These are phyloP conservation scores for Cebus imitator DNA, from an alignment of 2,113 vertebrate species.

Conservation along the genomic window DNA sequence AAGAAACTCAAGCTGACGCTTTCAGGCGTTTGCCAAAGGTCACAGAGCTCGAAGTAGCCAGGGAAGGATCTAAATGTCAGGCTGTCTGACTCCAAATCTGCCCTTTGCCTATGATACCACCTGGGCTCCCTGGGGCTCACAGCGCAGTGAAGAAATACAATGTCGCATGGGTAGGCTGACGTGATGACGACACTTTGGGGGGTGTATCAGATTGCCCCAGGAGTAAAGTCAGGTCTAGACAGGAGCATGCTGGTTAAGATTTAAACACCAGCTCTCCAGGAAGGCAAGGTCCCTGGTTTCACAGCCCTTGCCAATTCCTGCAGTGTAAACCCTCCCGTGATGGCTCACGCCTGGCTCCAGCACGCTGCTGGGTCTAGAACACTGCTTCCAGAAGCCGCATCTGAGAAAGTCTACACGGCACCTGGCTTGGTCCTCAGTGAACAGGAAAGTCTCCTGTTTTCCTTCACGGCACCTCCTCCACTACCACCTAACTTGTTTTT, in stretches of 20 bases:
- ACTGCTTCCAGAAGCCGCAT: not conserved
- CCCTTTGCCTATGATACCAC: not conserved
- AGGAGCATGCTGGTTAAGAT: not conserved
- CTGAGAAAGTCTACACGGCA: not conserved
- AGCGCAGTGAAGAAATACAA: not conserved
- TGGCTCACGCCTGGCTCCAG: accelerated
- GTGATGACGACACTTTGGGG: not conserved
- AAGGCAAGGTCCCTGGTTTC: not conserved
- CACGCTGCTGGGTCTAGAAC: accelerated
- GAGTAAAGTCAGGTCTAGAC: not conserved
- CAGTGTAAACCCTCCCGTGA: not conserved
- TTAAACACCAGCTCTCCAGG: not conserved
- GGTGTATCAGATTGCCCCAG: not conserved
- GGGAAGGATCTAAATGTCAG: not conserved
- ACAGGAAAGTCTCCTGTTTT: not conserved
- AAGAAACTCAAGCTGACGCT: not conserved
- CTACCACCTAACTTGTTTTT: not conserved
- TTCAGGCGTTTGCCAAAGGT: not conserved
- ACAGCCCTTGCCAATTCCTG: not conserved
- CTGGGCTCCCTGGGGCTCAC: not conserved
- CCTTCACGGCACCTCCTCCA: not conserved
- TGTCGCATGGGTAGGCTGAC: too few species aligned
- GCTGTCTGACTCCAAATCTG: not conserved
- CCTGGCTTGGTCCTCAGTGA: not conserved
- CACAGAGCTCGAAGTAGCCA: not conserved